Base-by-base conservation (phyloP, 1,140 invertebrate species). In the Camponotus pennsylvanicus region DNA sequence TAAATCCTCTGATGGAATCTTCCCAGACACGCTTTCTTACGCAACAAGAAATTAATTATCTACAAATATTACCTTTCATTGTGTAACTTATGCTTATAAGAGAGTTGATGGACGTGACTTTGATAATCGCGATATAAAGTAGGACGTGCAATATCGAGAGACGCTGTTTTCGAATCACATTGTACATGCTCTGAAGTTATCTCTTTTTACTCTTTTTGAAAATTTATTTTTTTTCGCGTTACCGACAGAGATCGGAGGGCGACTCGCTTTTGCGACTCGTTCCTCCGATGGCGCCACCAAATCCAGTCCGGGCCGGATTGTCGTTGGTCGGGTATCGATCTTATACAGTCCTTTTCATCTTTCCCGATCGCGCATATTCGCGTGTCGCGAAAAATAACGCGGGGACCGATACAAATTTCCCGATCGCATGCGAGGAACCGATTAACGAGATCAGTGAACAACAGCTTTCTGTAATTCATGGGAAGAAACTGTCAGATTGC, bases 201-300 rank as follows among this genome's bases (percentile, higher is more conserved):
- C 7, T 40, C 3, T 40, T 42, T 42, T 42, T 42, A 1, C 9
- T 27, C 55, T 49, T 49, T 49, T 13, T 15, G 71, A 71, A 21
- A 79, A 69, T 21, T 49, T 52, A 52, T 18, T 52, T 52, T 18
- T 67, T 64, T 18, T 88, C 83, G 69, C 77, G 9, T 87, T 92
- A 90, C 88, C 91, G 90, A 90, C 92, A 27, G 90, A 89, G 89
- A 52, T 61, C 77, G 61, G 61, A 86, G 79, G 57, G 11, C 55
- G 34, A 34, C 8, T 52, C 34, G 66, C 75, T 59, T 89, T 79
- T 21, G 52, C 57, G 8, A 49, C 55, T 34, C 59, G 3, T 86
- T 40, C 73, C 73, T 86, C 75, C 40, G 94, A 93, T 94, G 93
- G 94, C 93, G 94, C 94, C 93, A 94, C 92, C 69, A 82, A 92